These are phyloP conservation scores for Neosalanx taihuensis DNA, from an alignment of 2,797 vertebrate species.

Conservation along the genomic window DNA sequence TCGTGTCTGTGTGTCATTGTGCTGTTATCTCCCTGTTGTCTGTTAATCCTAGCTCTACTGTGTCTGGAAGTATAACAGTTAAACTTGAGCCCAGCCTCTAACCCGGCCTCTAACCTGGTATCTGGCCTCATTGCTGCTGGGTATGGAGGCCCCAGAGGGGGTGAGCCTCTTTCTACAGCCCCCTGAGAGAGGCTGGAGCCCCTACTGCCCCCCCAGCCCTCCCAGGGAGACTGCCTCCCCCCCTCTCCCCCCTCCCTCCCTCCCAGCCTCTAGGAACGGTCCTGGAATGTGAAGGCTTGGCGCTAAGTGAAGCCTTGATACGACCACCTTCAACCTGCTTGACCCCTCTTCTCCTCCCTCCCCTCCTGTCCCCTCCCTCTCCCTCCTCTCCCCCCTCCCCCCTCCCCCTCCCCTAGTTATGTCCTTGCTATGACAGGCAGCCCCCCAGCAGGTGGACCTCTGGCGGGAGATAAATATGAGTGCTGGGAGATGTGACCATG, in stretches of 20 bases:
- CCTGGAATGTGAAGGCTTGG: slow-evolving; percentile 53
- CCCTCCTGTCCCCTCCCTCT: too few species aligned
- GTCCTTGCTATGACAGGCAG: slow-evolving; percentile 78
- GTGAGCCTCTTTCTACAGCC: too few species aligned
- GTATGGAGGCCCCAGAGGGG: too few species aligned
- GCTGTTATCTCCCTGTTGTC: too few species aligned
- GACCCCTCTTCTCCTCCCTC: slow-evolving; percentile 45
- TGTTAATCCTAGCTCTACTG: too few species aligned
- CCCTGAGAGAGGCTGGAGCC: background rate
- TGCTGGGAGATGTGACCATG: slow-evolving; percentile 83
- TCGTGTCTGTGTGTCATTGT: too few species aligned
- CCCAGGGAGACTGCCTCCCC: background rate
- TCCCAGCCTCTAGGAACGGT: slow-evolving; percentile 65
- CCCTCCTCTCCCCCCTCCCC: background rate
- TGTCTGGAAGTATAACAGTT: too few species aligned
- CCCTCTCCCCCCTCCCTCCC: slow-evolving; percentile 26
- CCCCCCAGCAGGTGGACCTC: slow-evolving; percentile 80
- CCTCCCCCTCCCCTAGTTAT: slow-evolving; percentile 68
- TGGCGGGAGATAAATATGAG: slow-evolving; percentile 83
- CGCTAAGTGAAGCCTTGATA: slow-evolving; percentile 49
- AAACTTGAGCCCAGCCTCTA: too few species aligned
- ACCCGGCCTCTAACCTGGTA: too few species aligned
- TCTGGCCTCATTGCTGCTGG: too few species aligned
- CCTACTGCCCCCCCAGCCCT: slow-evolving; percentile 16
- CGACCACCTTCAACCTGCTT: slow-evolving; percentile 57